Base-by-base conservation (phyloP, 2,113 vertebrate species). In the Fulmarus glacialis region DNA sequence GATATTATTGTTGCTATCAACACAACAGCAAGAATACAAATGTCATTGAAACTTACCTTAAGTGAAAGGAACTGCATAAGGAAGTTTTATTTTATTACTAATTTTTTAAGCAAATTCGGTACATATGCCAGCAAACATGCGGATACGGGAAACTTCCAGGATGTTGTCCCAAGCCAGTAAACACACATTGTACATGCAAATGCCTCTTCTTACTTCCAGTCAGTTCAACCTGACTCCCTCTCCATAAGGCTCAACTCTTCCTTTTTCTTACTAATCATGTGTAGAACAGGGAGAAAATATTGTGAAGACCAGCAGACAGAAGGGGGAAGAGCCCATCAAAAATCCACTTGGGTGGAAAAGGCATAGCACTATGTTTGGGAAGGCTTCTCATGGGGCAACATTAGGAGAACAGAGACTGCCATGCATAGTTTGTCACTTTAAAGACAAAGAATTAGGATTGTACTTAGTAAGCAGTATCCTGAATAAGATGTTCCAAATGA, bases 301-400 rank as follows among this genome's bases (percentile, higher is more conserved):
- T 36, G 43, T n/a, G 63, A 79, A 82, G 22, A 70, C 10, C 24
- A 42, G 40, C 27, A 81, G 59, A 66, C 0, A 40, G 32, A 56
- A 79, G 22, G 22, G 24, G 22, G 42, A 11, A 77, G 84, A 89
- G 36, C 19, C 34, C 42, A 42, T 8, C 11, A 74, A 55, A 95
- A 82, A 23, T 27, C 13, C 47, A 15, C 32, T 66, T 58, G 32
- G 12, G 12, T 59, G 52, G 59, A 79, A 93, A 63, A 89, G 43
- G 23, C 30, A 48, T 2, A 56, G 72, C 30, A 47, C 15, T 62
- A 1, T 6, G 10, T 36, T 58, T 87, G 68, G 34, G 52, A 93
- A 77, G 53, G 38, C 24, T 87, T 63, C 87, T 64, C 19, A n/a
- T 0, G 0, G 1, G 2, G 18, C 16, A 74, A 18, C 12, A n/a